Percentiles rank a stretch among this genome's conserved stretches.
phyloP scores from a whole-genome alignment of 2,888 invertebrate species.

The Alcis repandata region DNA sequence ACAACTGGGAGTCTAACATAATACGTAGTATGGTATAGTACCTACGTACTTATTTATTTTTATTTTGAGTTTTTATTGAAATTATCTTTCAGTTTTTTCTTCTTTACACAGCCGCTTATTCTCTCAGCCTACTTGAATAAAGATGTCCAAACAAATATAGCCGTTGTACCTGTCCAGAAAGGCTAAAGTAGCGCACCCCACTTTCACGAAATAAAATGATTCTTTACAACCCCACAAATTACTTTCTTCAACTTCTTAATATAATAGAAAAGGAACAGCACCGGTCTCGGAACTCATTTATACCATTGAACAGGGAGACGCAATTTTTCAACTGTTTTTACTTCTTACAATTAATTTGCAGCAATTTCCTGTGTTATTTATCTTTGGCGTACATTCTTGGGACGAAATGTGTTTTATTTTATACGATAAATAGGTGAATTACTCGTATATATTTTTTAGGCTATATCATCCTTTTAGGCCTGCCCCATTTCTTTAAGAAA shows the following conservation, averaged over 20 bases:
- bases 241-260: constrained; percentile 12
- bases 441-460: too few species aligned
- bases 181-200: not conserved
- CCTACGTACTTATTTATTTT: too few species aligned
- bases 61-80: too few species aligned
- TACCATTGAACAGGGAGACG: constrained; percentile 23
- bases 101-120: too few species aligned
- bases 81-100: too few species aligned
- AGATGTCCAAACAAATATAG: not conserved
- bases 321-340: constrained; percentile 38
- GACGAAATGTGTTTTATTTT: not conserved
- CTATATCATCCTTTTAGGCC: too few species aligned
- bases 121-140: too few species aligned
- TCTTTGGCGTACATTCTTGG: constrained; percentile 34
- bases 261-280: not conserved
- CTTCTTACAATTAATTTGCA: constrained; percentile 36
- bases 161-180: not conserved
- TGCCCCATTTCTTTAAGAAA: too few species aligned
- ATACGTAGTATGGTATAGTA: too few species aligned
- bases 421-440: not conserved
- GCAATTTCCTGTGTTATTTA: constrained; percentile 40
- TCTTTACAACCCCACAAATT: constrained; percentile 12
- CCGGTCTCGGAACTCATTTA: constrained; percentile 23
- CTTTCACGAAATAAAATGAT: not conserved
- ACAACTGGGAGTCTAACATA: too few species aligned